Evolutionary conservation across 2,113 vertebrate species (phyloP), one percentile per base, ranked within the genome.

Genomic region (Prunella fulvescens): DNA sequence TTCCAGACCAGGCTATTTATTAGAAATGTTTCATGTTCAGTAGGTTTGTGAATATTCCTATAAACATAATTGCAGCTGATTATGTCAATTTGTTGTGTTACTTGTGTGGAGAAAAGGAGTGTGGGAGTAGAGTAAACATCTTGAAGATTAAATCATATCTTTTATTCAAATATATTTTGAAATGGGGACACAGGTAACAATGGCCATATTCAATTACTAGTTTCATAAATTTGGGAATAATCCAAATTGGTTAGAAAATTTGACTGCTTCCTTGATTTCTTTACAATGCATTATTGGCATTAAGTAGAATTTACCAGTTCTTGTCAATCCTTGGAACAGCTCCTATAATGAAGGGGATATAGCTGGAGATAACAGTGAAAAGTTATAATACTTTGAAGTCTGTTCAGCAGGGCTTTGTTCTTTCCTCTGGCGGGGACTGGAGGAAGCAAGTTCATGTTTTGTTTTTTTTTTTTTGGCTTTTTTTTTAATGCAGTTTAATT

Each of bases 201-300:
- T 64, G 47, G 8, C 54, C 25, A 19, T 60, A 54, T 83, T 83
- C 76, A 88, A n/a, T 94, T 83, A 67, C 19, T 47, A 45, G 42
- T 81, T 95, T 90, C 24, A 65, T 76, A 79, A 93, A 82, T 88
- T 76, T 90, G 54, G 33, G 64, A 86, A 72, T 77, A 85, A 92
- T 96, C 39, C 48, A 61, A 93, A 82, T 77, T 69, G 33, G 44
- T 48, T 40, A 31, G n/a, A 90, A 62, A 45, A 35, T 81, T 76
- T 48, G 62, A 76, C 53, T 29, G 22, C n/a, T 48, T 65, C 14
- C 47, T 44, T 45, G 67, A 58, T 29, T 90, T 91, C 60, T 84
- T 93, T 73, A 57, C 37, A 47, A 37, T 64, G 35, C 33, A 22
- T 26, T 90, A 81, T 53, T 26, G 31, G 47, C 5, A 44, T 66